Evolutionary conservation across 2,888 invertebrate species (phyloP).

Genomic region (Heliconius erato): DNA sequence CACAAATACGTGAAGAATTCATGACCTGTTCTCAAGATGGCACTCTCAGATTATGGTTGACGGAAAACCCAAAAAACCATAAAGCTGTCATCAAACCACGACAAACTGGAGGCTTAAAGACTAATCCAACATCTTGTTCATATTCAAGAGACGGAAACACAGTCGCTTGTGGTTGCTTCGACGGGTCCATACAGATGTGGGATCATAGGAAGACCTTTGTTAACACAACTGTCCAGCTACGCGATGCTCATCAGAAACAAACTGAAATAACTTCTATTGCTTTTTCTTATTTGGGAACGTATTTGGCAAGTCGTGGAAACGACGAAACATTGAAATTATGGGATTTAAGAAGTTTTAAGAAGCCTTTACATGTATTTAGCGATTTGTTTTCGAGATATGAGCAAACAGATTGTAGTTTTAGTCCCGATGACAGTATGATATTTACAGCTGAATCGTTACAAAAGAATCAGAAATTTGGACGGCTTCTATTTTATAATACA

Average conservation of each 20-base stretch:
- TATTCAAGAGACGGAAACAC: slow-evolving; percentile 95
- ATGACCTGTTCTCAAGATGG: slow-evolving; percentile 97
- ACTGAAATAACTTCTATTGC: slow-evolving; percentile 93
- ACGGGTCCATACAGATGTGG: slow-evolving; percentile 99
- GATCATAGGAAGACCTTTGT: slow-evolving; percentile 96
- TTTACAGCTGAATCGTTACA: slow-evolving; percentile 94
- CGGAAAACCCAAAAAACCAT: slow-evolving; percentile 92
- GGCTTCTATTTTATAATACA: slow-evolving; percentile 92
- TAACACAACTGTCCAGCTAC: slow-evolving; percentile 91
- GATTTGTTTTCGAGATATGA: slow-evolving; percentile 94
- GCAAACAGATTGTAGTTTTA: slow-evolving; percentile 93
- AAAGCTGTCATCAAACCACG: slow-evolving; percentile 94
- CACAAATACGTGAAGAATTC: slow-evolving; percentile 94
- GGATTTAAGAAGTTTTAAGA: slow-evolving; percentile 94
- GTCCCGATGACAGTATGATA: slow-evolving; percentile 96
- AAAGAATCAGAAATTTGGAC: slow-evolving; percentile 87
- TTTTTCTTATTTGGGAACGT: slow-evolving; percentile 94
- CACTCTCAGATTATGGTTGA: slow-evolving; percentile 96
- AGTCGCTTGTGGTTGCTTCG: slow-evolving; percentile 96
- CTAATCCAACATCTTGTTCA: slow-evolving; percentile 93
- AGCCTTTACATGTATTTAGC: slow-evolving; percentile 89
- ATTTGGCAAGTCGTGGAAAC: slow-evolving; percentile 92
- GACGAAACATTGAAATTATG: slow-evolving; percentile 98
- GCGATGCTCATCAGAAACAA: slow-evolving; percentile 92
- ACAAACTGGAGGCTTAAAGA: slow-evolving; percentile 93